Conservation (phyloP, 2,797 vertebrate genomes). For the Glossophaga mutica region DNA sequence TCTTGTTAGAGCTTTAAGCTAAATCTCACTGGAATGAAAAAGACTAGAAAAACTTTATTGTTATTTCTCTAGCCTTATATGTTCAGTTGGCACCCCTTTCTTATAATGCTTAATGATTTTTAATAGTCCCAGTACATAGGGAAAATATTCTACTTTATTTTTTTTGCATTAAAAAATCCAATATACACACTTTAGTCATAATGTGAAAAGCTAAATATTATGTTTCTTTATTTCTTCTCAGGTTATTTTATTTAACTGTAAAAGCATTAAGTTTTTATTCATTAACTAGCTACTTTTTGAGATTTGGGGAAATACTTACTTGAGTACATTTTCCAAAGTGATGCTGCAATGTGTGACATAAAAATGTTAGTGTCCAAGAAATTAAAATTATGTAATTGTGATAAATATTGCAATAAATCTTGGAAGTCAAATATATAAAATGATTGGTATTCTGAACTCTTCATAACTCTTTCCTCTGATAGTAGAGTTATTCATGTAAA, state of each 20-base stretch:
- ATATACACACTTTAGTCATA: background rate
- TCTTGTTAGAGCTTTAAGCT: conserved; percentile 23
- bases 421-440: background rate
- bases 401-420: background rate
- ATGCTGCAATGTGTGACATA: background rate
- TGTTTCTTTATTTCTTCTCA: background rate
- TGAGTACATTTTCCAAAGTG: background rate
- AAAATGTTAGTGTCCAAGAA: background rate
- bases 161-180: background rate
- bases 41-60: background rate
- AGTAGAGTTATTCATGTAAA: background rate
- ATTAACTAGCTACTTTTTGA: background rate
- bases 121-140: background rate
- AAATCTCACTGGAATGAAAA: background rate
- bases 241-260: background rate
- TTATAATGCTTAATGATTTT: background rate
- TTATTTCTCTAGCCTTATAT: background rate
- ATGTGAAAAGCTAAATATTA: background rate
- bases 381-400: background rate
- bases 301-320: background rate
- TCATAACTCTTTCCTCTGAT: background rate
- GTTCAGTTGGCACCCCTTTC: background rate
- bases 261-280: background rate
- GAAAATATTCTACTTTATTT: background rate
- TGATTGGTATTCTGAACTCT: background rate